phyloP scores from a whole-genome alignment of 37 sponge, comb jelly and placozoan species.

The Axinella damicornis region DNA sequence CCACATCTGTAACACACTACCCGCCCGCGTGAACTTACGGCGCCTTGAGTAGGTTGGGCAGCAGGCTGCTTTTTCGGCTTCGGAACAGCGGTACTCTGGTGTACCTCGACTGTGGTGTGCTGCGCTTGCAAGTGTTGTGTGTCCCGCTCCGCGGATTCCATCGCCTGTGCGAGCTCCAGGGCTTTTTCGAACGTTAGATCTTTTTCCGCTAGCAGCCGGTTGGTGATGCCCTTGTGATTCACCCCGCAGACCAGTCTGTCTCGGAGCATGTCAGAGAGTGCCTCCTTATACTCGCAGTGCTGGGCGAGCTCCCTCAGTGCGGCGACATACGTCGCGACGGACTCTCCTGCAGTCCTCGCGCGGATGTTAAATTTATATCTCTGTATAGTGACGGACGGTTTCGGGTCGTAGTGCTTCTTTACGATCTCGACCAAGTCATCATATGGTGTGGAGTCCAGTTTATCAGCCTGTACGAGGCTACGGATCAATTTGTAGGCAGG shows the following conservation, averaged over 20 bases:
- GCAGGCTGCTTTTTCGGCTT: no score
- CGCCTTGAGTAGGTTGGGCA: constrained; percentile 1
- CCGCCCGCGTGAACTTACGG: not conserved
- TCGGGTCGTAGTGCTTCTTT: constrained; percentile 16
- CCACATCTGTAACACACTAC: constrained; percentile 39
- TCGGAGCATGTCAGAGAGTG: constrained; percentile 29
- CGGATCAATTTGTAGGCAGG: constrained; percentile 30
- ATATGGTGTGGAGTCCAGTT: constrained; percentile 4
- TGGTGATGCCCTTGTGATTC: constrained; percentile 7
- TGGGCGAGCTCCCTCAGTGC: constrained; percentile 16
- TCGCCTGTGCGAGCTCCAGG: no score
- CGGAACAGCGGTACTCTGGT: no score
- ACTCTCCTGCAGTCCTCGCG: constrained; percentile 11
- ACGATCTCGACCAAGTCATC: constrained; percentile 23
- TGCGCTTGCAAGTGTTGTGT: not conserved
- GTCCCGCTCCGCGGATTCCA: not conserved
- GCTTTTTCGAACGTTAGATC: constrained; percentile 14
- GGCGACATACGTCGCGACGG: constrained; percentile 13
- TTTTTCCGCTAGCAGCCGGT: constrained; percentile 11
- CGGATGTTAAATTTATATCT: constrained; percentile 40
- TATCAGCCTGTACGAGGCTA: constrained; percentile 9
- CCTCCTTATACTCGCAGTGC: not conserved
- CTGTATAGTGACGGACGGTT: constrained; percentile 14
- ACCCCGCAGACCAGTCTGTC: constrained; percentile 16
- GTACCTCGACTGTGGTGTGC: constrained; percentile 1